Base-by-base conservation (phyloP, 2,113 vertebrate genomes). In the Callaeas wilsoni region DNA sequence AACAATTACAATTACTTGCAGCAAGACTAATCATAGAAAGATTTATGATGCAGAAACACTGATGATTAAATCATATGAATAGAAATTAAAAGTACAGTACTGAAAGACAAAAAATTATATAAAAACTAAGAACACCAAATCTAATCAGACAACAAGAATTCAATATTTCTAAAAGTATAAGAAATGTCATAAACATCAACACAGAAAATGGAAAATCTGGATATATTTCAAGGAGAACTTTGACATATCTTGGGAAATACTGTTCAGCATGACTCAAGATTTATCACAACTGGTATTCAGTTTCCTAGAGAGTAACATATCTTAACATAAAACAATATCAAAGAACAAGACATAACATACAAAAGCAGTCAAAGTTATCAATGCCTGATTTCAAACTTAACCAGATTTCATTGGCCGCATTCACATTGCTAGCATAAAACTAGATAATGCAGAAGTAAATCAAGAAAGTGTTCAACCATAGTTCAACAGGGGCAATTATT, bases 301-400 rank as follows among this genome's bases (percentile, higher is more conserved):
- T 91, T 94, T 95, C 71, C 90, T 81, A 91, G 89, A 96, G 88
- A 92, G 84, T 91, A 96, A 89, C 86, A 70, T 62, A 77, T n/a
- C 88, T 94, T 89, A 92, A 91, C 47, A 87, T 57, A 94, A 94
- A 94, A 84, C 67, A 91, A 68, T 80, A 95, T 67, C 47, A 67
- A 87, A 91, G 67, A 93, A 76, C n/a, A 77, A 82, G 42, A 70
- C 3, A 39, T 3, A 64, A 44, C 16, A 42, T 10, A 65, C 4
- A 64, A 70, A 46, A 35, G 27, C 18, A 47, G 62, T 35, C 21
- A 8, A 85, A 92, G 17, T 22, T 76, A 55, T 57, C 46, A 83
- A 27, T 15, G 3, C 4, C 29, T 19, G 3, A 77, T 80, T 90
- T 86, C 35, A 84, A 59, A 63, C 7, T 77, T 56, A 62, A 20